Evolutionary conservation across 2,797 vertebrate species (phyloP).

Genomic region (Natrix natrix): DNA sequence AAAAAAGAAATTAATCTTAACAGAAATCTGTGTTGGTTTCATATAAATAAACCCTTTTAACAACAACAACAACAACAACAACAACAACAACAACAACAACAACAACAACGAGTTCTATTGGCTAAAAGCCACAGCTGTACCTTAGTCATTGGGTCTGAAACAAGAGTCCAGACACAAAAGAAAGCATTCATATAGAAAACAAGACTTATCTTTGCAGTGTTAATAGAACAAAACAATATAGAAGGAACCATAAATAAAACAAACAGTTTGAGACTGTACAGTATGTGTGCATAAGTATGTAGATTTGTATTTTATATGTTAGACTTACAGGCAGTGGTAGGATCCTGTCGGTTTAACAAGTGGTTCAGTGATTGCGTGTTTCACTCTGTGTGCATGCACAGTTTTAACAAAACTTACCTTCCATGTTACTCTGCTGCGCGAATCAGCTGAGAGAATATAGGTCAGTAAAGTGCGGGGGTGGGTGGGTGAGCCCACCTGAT

Average conservation of each 20-base stretch:
- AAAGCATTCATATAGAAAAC: not conserved
- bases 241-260: not conserved
- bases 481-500: no score
- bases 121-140: not conserved
- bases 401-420: no score
- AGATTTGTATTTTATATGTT: not conserved
- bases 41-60: slow-evolving; percentile 22
- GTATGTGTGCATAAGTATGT: not conserved
- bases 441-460: no score
- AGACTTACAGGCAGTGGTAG: not conserved
- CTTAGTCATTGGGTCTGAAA: not conserved
- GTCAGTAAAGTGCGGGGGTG: no score
- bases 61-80: not conserved
- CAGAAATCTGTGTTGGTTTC: slow-evolving; percentile 2
- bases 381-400: no score
- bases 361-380: no score
- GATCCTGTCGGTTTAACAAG: no score
- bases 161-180: not conserved
- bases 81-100: no score
- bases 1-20: not conserved
- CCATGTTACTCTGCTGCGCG: no score
- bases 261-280: not conserved
- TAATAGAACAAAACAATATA: not conserved
- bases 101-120: not conserved
- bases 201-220: not conserved